Conservation (phyloP, 2,113 vertebrate species). For the Phycodurus eques region DNA sequence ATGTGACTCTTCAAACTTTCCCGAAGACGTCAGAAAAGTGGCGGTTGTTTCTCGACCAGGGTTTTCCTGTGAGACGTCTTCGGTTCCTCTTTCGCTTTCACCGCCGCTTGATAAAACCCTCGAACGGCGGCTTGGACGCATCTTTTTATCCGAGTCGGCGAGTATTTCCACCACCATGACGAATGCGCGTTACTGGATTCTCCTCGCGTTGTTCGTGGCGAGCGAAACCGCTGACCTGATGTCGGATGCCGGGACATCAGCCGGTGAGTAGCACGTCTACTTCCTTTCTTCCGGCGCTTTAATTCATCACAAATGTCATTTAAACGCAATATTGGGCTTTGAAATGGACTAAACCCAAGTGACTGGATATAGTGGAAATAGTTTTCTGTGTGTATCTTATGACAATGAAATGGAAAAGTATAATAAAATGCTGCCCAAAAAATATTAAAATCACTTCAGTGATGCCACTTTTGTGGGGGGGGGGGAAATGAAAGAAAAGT, state of each 20-base stretch:
- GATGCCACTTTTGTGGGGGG: neutral
- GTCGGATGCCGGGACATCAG: neutral
- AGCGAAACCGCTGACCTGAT: neutral
- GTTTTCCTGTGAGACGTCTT: neutral
- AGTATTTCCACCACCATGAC: neutral
- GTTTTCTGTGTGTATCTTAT: neutral
- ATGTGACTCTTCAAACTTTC: neutral
- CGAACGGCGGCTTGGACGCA: neutral
- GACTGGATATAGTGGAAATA: neutral
- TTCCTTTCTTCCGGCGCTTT: neutral
- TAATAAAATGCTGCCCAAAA: neutral
- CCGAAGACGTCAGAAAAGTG: slow-evolving; percentile 24
- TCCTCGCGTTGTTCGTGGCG: neutral
- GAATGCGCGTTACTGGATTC: neutral
- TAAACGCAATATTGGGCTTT: neutral
- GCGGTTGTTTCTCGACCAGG: neutral
- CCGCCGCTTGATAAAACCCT: slow-evolving; percentile 14
- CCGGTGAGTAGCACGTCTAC: neutral
- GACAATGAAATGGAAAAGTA: neutral
- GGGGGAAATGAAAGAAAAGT: neutral
- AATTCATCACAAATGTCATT: neutral
- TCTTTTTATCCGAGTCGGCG: neutral
- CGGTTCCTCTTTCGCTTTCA: slow-evolving; percentile 56
- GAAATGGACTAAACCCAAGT: neutral
- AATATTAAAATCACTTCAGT: too few species aligned